These are phyloP conservation scores for Pantherophis vulpinus DNA, from an alignment of 2,797 vertebrate species.

Conservation along the genomic window DNA sequence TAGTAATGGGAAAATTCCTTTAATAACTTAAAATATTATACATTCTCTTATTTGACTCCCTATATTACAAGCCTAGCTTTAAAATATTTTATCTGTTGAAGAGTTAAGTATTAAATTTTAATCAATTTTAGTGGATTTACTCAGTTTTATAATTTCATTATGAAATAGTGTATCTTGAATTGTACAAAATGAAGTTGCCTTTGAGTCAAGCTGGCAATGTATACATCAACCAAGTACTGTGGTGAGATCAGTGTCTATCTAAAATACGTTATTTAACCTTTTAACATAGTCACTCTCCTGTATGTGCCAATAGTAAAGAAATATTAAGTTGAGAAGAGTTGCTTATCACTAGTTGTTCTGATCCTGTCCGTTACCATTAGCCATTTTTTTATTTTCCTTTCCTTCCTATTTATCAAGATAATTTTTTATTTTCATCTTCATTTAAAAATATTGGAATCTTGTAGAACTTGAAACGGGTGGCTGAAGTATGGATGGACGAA, in stretches of 20 bases:
- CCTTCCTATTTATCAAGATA: background rate
- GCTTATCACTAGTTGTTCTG: background rate
- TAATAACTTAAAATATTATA: background rate
- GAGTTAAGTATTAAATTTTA: background rate
- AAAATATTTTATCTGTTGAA: background rate
- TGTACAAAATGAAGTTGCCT: background rate
- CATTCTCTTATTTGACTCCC: background rate
- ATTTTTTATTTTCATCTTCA: background rate
- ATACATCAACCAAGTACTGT: background rate
- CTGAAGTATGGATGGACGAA: conserved; percentile 99
- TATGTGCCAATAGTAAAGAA: background rate
- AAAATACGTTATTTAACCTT: background rate
- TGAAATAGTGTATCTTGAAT: background rate
- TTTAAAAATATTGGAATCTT: background rate
- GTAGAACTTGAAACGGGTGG: conserved; percentile 95
- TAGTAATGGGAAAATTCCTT: conserved; percentile 24
- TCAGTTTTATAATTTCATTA: background rate
- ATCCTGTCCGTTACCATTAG: background rate
- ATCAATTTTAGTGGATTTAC: background rate
- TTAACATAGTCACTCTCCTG: background rate
- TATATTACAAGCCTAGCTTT: background rate
- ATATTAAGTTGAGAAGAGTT: background rate
- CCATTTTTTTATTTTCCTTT: background rate
- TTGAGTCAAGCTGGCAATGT: background rate
- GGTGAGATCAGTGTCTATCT: background rate